Base-by-base conservation (phyloP, 2,888 invertebrate genomes). In the Polyommatus icarus region DNA sequence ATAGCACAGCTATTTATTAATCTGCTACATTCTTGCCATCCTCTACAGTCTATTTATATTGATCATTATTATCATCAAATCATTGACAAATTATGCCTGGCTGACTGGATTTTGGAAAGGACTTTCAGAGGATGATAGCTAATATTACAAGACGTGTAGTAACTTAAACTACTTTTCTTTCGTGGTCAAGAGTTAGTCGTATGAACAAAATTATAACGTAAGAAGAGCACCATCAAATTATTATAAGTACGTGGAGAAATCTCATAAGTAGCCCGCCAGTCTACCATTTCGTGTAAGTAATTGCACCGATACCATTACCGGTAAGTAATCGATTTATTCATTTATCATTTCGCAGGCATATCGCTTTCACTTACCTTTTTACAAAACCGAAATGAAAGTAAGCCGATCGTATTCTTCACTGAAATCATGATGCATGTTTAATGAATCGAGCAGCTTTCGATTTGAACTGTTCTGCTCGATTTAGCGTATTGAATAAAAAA, bases 291-390 rank as follows among this genome's bases (percentile, higher is more conserved):
- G 54, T 24, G 20, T 10, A 61, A 24, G 24, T 24, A 32, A 40
- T 3, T 20, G n/a, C 46, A 46, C 72, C 24, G 24, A 46, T 73
- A 24, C 73, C 40, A 20, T 73, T 73, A 46, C 73, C 40, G 15
- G 73, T 46, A 46, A 73, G 24, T 40, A 73, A 40, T 75, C 92
- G 87, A 91, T 91, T 93, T 92, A 91, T 90, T 91, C 87, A 86
- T 88, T 93, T 91, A 93, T 93, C 91, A 88, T 91, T 91, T 87
- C 85, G 84, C 89, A 86, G 67, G 29, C 67, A 89, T 93, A 92
- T 90, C 91, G 87, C 93, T 94, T 94, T 94, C 93, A 93, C 93
- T 92, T 78, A 82, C 87, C 87, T 91, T 82, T 90, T 93, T 89
- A 90, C 90, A 84, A 87, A 88, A 84, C 82, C 83, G 87, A 91